phyloP scores from a whole-genome alignment of 2,888 invertebrate species.

The Cerastis leucographa region DNA sequence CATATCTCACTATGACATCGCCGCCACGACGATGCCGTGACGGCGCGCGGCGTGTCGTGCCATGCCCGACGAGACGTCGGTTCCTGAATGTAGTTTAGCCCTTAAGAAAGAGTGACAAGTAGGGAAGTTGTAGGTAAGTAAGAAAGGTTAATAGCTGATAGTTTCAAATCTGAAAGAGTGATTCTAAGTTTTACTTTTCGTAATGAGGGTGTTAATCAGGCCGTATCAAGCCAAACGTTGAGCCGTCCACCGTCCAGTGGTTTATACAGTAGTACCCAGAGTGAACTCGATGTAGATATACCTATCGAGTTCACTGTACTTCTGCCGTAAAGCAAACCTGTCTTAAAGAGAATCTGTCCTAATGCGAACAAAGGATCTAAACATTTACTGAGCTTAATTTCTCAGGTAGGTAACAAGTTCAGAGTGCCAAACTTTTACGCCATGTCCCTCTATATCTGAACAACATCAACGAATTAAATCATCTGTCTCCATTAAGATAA shows the following conservation, averaged over 20 bases:
- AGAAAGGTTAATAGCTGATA: background rate
- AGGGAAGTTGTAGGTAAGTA: background rate
- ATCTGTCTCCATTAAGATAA: constrained; percentile 59
- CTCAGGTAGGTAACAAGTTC: background rate
- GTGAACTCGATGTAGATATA: too few species aligned
- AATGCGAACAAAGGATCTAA: background rate
- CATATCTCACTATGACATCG: background rate
- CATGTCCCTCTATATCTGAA: constrained; percentile 11
- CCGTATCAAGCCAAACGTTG: background rate
- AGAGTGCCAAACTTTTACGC: background rate
- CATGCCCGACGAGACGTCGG: background rate
- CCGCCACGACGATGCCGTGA: too few species aligned
- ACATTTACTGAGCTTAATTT: background rate
- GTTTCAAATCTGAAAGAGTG: background rate
- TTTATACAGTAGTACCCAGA: background rate
- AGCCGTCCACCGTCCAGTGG: background rate
- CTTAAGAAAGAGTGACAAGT: background rate
- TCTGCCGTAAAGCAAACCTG: too few species aligned
- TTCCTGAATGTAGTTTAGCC: background rate
- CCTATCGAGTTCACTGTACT: too few species aligned
- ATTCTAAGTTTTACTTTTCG: background rate
- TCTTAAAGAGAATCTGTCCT: too few species aligned
- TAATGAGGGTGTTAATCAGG: constrained; percentile 8
- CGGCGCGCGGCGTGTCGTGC: too few species aligned
- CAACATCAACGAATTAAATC: constrained; percentile 51